Base-by-base conservation (phyloP, 2,888 invertebrate genomes). In the Parascotia fuliginaria region DNA sequence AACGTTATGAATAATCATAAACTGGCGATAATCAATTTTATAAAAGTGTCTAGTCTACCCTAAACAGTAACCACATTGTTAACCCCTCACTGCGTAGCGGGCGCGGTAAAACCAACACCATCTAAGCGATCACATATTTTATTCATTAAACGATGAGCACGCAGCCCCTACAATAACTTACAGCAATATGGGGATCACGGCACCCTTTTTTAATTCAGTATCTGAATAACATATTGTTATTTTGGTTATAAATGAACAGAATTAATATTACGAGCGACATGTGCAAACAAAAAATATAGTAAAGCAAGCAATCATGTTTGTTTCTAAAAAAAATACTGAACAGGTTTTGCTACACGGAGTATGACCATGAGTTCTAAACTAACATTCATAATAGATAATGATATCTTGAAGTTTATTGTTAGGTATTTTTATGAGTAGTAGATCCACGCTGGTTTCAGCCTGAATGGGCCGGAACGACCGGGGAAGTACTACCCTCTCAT, bases 141-240 rank as follows among this genome's bases (percentile, higher is more conserved):
- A 87, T 87, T 85, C 76, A 87, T 83, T 80, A 81, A 81, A 72
- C 75, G 75, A 68, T 76, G 75, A 68, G 74, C 75, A 81, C 77
- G 66, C 70, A 67, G 63, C 69, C 63, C 75, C 74, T 69, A 61
- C 70, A 70, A 77, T 77, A 77, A 73, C 74, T 79, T 70, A 73
- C 56, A 68, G 69, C 65, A 67, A 74, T 79, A 78, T 71, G 65
- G 77, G 73, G 75, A 73, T 72, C 73, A 67, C 62, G 63, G 67
- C 67, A 68, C 73, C 77, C 73, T 71, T 79, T 78, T 77, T 34
- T 48, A 52, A 52, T 53, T 42, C 37, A 33, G 31, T 16, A 41
- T 44, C 16, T 14, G 22, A 24, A 38, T 38, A 41, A 24, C 29
- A 34, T 46, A 31, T 37, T 48, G 28, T 48, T 34, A 19, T 37